Evolutionary conservation across 2,797 vertebrate genomes (phyloP).

Genomic region (Sebastes glaucus): DNA sequence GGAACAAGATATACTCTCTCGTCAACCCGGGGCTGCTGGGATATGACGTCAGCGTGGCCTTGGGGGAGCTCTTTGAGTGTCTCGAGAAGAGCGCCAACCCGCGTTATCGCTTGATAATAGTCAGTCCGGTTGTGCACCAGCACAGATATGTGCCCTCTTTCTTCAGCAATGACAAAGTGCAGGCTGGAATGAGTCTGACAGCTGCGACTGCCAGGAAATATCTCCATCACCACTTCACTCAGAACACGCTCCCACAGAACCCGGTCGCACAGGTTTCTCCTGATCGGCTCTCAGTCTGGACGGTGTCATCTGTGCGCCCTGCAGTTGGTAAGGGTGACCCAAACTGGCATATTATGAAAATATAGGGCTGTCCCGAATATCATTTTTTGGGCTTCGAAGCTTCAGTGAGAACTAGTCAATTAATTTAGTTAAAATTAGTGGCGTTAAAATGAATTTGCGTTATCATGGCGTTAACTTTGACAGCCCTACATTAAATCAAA

Average conservation of each 20-base stretch:
- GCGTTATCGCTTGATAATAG: conserved; percentile 75
- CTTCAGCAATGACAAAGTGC: conserved; percentile 81
- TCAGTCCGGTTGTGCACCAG: conserved; percentile 78
- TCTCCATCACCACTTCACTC: conserved; percentile 75
- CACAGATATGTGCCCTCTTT: conserved; percentile 82
- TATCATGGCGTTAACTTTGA: too few species aligned
- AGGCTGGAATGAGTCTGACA: conserved; percentile 54
- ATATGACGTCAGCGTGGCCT: conserved; percentile 81
- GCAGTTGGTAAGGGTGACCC: conserved; percentile 80
- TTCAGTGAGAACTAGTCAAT: too few species aligned
- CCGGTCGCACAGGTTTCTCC: conserved; percentile 62
- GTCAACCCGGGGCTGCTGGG: conserved; percentile 79
- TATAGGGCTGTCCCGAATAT: too few species aligned
- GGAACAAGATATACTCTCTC: conserved; percentile 80
- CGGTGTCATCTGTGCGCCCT: conserved; percentile 78
- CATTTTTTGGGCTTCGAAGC: too few species aligned
- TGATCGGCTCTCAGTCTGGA: conserved; percentile 74
- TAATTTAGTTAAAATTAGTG: too few species aligned
- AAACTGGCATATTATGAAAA: not conserved
- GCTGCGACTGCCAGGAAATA: conserved; percentile 61
- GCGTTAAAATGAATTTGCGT: too few species aligned
- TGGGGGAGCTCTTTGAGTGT: conserved; percentile 75
- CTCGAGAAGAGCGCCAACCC: conserved; percentile 63
- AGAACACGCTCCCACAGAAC: conserved; percentile 6
- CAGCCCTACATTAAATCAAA: too few species aligned